A percentile compares a stretch with the other conserved stretches of the same genome.
phyloP scores from a whole-genome alignment of 2,888 invertebrate genomes.

The Argynnis bischoffii region DNA sequence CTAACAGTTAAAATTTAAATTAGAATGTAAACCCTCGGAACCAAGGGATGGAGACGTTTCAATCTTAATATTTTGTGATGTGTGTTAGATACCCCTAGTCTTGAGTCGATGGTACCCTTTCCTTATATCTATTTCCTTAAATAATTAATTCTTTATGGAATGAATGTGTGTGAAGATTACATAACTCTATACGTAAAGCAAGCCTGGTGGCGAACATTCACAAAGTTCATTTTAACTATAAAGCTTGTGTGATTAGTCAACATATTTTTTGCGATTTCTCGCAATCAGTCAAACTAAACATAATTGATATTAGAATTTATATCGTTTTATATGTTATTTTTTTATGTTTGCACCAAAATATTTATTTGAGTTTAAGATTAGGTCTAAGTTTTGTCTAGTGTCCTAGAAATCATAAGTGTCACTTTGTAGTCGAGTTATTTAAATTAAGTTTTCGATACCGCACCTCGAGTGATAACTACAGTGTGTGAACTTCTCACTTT shows the following conservation, averaged over 20 bases:
- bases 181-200: constrained; percentile 37
- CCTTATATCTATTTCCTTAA: constrained; percentile 63
- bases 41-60: constrained; percentile 30
- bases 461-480: constrained; percentile 58
- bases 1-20: constrained; percentile 25
- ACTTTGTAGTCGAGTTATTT: constrained; percentile 73
- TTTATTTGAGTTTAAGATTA: constrained; percentile 73
- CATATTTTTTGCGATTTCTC: constrained; percentile 64
- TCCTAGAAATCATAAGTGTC: constrained; percentile 78
- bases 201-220: constrained; percentile 48
- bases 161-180: constrained; percentile 68
- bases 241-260: constrained; percentile 80
- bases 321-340: constrained; percentile 58
- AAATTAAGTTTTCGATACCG: constrained; percentile 76
- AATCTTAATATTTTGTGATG: constrained; percentile 53
- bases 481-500: constrained; percentile 38
- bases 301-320: constrained; percentile 59
- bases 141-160: constrained; percentile 76
- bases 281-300: constrained; percentile 65
- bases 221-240: constrained; percentile 39
- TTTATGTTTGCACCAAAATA: constrained; percentile 74
- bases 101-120: constrained; percentile 57
- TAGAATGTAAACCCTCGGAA: constrained; percentile 30
- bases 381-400: constrained; percentile 78
- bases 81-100: constrained; percentile 69